Evolutionary conservation across 2,888 invertebrate species (phyloP).

Genomic region (Eristalinus sepulchralis): DNA sequence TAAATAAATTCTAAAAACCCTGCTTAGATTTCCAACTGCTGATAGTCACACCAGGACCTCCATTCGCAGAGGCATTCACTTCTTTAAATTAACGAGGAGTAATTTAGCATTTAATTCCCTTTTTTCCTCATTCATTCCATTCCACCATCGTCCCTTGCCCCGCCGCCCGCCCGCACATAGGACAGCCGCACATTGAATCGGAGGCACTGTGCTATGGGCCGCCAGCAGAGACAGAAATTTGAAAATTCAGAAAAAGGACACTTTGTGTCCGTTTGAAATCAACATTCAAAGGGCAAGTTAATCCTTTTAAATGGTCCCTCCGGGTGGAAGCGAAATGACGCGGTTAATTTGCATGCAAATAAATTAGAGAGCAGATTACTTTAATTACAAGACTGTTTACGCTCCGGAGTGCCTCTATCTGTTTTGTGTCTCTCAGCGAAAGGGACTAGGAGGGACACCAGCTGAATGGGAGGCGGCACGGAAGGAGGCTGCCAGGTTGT

Average conservation of each 20-base stretch:
- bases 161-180: neutral
- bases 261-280: conserved; percentile 30
- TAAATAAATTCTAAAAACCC: conserved; percentile 1
- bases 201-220: too few species aligned
- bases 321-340: conserved; percentile 34
- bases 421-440: neutral
- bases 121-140: neutral
- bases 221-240: neutral
- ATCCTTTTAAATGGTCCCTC: conserved; percentile 58
- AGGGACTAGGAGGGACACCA: neutral
- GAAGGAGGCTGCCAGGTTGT: neutral
- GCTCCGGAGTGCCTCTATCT: conserved; percentile 7
- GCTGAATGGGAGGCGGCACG: neutral
- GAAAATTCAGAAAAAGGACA: conserved; percentile 30
- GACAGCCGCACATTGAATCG: neutral
- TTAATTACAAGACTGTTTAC: conserved; percentile 51
- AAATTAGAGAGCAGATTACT: conserved; percentile 56
- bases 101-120: conserved; percentile 48
- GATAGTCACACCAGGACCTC: conserved; percentile 6
- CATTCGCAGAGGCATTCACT: conserved; percentile 10
- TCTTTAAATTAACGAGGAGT: conserved; percentile 52
- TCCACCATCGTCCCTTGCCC: neutral
- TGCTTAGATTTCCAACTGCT: conserved; percentile 7
- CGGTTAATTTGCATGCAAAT: conserved; percentile 67
- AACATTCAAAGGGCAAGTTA: conserved; percentile 62